phyloP scores from a whole-genome alignment of 1,140 invertebrate species.

The Drosophila funebris region DNA sequence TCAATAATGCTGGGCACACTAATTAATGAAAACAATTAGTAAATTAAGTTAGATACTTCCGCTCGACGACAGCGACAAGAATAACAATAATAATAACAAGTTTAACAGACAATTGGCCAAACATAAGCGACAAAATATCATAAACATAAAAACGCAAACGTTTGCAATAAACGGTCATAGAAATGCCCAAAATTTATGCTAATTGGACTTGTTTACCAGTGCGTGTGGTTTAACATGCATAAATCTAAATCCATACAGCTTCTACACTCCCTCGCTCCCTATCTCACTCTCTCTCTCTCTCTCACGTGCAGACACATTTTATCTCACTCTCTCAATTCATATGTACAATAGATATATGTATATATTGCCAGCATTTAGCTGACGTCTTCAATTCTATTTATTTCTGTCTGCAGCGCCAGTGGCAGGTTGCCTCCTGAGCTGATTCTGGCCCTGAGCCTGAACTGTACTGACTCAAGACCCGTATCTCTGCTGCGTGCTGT shows the following conservation, averaged over 20 bases:
- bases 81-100: slow-evolving; percentile 19
- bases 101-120: slow-evolving; percentile 33
- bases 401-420: slow-evolving; percentile 56
- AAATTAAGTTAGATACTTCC: slow-evolving; percentile 70
- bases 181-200: slow-evolving; percentile 74
- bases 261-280: not conserved
- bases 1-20: slow-evolving; percentile 24
- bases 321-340: not conserved
- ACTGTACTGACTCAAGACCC: not conserved
- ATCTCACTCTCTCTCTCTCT: not conserved
- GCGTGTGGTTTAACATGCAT: slow-evolving; percentile 63
- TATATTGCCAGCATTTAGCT: slow-evolving; percentile 52
- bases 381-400: slow-evolving; percentile 71
- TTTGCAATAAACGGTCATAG: slow-evolving; percentile 70
- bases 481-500: slow-evolving; percentile 40
- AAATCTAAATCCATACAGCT: slow-evolving; percentile 29
- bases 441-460: not conserved
- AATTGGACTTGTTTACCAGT: slow-evolving; percentile 80
- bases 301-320: not conserved
- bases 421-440: slow-evolving; percentile 57
- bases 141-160: slow-evolving; percentile 80
- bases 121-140: slow-evolving; percentile 54
- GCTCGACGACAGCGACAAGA: slow-evolving; percentile 44
- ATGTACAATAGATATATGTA: slow-evolving; percentile 11
- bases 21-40: slow-evolving; percentile 81